A percentile compares a stretch with the other conserved stretches of the same genome.
These are phyloP conservation scores for Spheniscus humboldti DNA, from an alignment of 2,797 vertebrate species.

Conservation along the genomic window DNA sequence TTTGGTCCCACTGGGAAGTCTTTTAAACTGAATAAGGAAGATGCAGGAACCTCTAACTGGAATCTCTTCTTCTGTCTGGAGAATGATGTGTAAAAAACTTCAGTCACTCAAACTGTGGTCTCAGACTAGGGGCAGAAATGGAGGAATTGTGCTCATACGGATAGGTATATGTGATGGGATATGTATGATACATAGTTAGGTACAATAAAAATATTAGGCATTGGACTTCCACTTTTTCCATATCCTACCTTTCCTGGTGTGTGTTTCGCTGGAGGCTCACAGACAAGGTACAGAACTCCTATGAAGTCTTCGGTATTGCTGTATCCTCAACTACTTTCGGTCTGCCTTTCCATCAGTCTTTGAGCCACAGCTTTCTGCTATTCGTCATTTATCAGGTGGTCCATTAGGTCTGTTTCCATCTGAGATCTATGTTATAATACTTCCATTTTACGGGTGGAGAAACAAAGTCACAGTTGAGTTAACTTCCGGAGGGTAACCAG, in stretches of 20 bases:
- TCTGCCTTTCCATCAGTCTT: background rate
- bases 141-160: background rate
- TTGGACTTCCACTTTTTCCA: background rate
- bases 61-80: background rate
- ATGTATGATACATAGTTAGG: background rate
- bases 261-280: background rate
- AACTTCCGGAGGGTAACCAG: background rate
- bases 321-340: background rate
- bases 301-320: background rate
- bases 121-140: background rate
- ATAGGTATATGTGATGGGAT: background rate
- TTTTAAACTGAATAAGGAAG: background rate
- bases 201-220: background rate
- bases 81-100: background rate
- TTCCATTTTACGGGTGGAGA: background rate
- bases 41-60: background rate
- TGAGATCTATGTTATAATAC: background rate
- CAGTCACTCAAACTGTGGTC: background rate
- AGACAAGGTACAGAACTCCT: background rate
- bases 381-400: background rate
- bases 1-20: background rate
- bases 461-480: background rate
- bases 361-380: background rate
- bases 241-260: background rate
- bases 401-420: background rate